Evolutionary conservation across 23 tunicate species (phyloP), one percentile per base, ranked within the genome.

Genomic region (Phallusia fumigata): DNA sequence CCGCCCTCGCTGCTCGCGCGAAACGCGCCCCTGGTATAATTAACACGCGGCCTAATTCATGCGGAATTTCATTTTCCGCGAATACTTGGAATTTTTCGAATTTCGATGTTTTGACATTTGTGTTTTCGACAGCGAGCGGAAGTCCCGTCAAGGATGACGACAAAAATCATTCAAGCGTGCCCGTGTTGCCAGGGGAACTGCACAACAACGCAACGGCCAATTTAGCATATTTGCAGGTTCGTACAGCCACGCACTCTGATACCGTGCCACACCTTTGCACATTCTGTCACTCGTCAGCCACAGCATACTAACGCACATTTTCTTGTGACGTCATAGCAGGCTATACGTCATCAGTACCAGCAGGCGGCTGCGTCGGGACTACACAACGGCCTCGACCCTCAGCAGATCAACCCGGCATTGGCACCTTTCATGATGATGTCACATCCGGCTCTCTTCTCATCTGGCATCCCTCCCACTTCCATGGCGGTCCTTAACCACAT

Each of bases 401-500:
- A 81, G 52, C 95, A 90, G 65, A 76, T 90, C 33, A 90, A 90
- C 76, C 88, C 93, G 8, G 88, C 88, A 11, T 81, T 89, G 19
- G 88, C 88, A 30, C 95, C 95, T 45, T 77, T 85, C 31, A 85
- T 90, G 88, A 90, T 90, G 95, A 90, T 90, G 95, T 90, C 95
- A 49, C 95, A 90, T 35, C 89, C 95, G 53, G 84, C 86, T 32
- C 58, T 90, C 21, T 90, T 90, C 58, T 52, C 93, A n/a, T 76
- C 88, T 34, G 95, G 86, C 0, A 85, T 90, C 2, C 95, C 95
- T 6, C 95, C 95, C 21, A 85, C 86, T 1, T 88, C 92, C 21
- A 79, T 88, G 92, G 92, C 92, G 8, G 85, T 90, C 86, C 40
- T 90, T 30, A 90, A 90, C 58, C 95, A 90, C 31, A 90, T 90